These are phyloP conservation scores for Phthorimaea operculella DNA, from an alignment of 1,140 invertebrate species.

Conservation along the genomic window DNA sequence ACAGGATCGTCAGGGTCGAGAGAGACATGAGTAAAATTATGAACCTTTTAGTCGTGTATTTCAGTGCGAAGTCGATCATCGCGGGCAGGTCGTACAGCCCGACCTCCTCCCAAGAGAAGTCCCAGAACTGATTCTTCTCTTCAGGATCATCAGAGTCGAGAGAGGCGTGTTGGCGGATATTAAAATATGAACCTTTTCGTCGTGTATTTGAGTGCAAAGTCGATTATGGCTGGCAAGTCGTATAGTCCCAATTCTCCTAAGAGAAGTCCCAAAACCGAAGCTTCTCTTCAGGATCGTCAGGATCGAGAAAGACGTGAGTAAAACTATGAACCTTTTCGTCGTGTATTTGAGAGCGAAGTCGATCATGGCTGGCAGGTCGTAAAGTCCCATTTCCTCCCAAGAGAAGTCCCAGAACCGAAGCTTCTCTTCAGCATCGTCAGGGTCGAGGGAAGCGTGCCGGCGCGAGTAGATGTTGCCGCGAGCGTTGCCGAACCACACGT, in stretches of 20 bases:
- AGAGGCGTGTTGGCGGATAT: no score
- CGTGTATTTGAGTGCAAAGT: slow-evolving; percentile 67
- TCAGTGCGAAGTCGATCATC: slow-evolving; percentile 53
- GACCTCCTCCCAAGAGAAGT: slow-evolving; percentile 64
- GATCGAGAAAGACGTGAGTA: no score
- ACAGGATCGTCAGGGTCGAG: no score
- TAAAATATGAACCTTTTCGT: slow-evolving; percentile 23
- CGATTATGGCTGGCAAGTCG: slow-evolving; percentile 6
- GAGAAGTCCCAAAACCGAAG: slow-evolving; percentile 72
- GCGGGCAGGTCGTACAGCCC: slow-evolving; percentile 9
- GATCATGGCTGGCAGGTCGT: slow-evolving; percentile 7
- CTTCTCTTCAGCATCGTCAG: slow-evolving; percentile 20
- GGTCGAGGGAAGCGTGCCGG: no score
- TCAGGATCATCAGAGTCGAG: no score
- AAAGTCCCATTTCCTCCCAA: slow-evolving; percentile 32
- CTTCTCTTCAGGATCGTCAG: slow-evolving; percentile 20
- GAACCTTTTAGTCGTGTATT: no score
- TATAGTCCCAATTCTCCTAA: slow-evolving; percentile 31
- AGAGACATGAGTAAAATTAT: no score
- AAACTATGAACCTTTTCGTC: slow-evolving; percentile 22
- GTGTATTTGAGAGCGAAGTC: slow-evolving; percentile 67
- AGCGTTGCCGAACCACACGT: no score
- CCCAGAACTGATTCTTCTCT: slow-evolving; percentile 70
- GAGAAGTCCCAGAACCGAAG: slow-evolving; percentile 72
- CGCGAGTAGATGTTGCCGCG: no score